Conservation (phyloP, 2,888 invertebrate genomes). For the Lagria hirta region DNA sequence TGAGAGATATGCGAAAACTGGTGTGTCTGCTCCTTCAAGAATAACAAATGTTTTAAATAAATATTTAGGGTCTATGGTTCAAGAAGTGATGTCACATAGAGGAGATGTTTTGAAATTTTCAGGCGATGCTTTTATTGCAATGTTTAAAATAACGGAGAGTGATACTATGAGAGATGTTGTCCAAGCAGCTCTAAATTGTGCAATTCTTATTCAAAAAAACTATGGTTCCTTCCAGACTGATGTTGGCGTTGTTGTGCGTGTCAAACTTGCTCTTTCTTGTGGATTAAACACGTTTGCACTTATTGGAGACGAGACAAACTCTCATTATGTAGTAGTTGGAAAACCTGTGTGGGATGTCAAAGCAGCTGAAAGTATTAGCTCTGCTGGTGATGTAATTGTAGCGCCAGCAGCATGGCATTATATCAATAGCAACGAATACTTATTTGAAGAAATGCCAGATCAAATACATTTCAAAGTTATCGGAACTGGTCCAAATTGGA, state of each 20-base stretch:
- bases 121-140: constrained; percentile 67
- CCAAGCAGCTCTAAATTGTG: constrained; percentile 67
- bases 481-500: constrained; percentile 48
- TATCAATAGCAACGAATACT: constrained; percentile 62
- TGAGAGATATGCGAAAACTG: constrained; percentile 66
- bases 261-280: constrained; percentile 66
- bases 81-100: constrained; percentile 65
- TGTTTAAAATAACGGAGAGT: constrained; percentile 63
- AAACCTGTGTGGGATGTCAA: constrained; percentile 65
- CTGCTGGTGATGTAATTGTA: constrained; percentile 64
- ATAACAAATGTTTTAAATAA: constrained; percentile 69
- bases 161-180: constrained; percentile 62
- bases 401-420: constrained; percentile 63
- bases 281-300: constrained; percentile 62
- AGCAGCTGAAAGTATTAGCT: constrained; percentile 55
- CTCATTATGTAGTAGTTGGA: constrained; percentile 64
- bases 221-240: constrained; percentile 65
- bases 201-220: constrained; percentile 66
- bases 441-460: constrained; percentile 58
- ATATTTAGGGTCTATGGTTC: constrained; percentile 72
- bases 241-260: constrained; percentile 62
- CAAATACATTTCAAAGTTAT: constrained; percentile 57
- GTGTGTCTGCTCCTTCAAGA: constrained; percentile 69
- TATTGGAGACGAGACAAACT: constrained; percentile 57
- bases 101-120: constrained; percentile 71